A percentile compares a stretch with the other conserved stretches of the same genome.
Evolutionary conservation across 2,113 vertebrate genomes (phyloP).

Genomic region (Corvus cornix): DNA sequence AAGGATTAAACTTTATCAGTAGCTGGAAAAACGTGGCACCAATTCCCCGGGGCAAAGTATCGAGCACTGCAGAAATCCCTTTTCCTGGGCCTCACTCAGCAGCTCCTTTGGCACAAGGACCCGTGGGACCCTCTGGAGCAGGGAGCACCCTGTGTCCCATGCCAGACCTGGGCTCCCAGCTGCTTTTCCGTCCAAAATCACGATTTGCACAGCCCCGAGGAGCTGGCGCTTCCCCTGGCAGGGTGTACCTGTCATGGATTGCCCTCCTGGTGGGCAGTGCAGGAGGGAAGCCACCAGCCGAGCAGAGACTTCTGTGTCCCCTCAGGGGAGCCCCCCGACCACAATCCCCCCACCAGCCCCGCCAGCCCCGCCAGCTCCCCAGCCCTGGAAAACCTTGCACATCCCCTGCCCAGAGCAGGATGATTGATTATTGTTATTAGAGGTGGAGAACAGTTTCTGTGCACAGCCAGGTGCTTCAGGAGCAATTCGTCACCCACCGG

Average conservation of each 20-base stretch:
- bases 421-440: conserved; percentile 12
- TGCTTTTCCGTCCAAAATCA: not conserved
- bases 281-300: accelerated
- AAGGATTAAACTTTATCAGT: conserved; percentile 70
- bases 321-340: not conserved
- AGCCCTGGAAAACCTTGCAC: not conserved
- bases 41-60: conserved; percentile 47
- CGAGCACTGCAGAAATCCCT: not conserved
- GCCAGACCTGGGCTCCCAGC: not conserved
- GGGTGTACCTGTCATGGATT: not conserved
- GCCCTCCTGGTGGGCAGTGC: accelerated
- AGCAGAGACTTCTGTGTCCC: not conserved
- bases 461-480: not conserved
- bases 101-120: not conserved
- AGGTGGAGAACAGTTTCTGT: not conserved
- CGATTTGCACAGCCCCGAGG: not conserved
- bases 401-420: not conserved
- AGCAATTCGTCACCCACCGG: not conserved
- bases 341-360: not conserved
- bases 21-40: conserved; percentile 51
- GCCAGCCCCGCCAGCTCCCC: not conserved
- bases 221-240: not conserved
- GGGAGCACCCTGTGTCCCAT: accelerated
- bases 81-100: not conserved
- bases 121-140: accelerated